Conservation (phyloP, 2,113 vertebrate genomes). For the Tretioscincus oriximinensis region DNA sequence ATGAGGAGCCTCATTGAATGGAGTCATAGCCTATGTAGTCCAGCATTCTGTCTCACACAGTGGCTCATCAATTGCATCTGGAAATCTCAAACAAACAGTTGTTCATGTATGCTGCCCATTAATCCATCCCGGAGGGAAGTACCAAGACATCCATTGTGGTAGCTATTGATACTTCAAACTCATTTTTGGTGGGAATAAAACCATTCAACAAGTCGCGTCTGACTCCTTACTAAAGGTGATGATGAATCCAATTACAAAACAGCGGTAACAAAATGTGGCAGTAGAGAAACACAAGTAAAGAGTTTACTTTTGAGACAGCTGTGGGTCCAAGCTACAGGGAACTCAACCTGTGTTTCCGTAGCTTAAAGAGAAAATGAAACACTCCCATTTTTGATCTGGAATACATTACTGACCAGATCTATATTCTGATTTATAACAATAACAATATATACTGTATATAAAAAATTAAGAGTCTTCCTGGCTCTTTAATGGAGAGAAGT, state of each 20-base stretch:
- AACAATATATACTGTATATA: slow-evolving; percentile 54
- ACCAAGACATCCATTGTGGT: too few relatives aligned
- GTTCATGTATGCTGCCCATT: too few relatives aligned
- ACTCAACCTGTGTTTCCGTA: slow-evolving; percentile 29
- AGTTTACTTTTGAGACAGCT: slow-evolving; percentile 18
- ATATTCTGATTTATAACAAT: slow-evolving; percentile 64
- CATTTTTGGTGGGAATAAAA: too few relatives aligned
- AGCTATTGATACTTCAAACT: too few relatives aligned
- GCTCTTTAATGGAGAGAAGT: slow-evolving; percentile 81
- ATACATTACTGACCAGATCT: slow-evolving; percentile 57
- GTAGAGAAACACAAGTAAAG: background rate
- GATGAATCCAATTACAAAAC: too few relatives aligned
- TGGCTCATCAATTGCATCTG: too few relatives aligned
- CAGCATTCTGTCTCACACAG: too few relatives aligned
- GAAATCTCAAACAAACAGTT: too few relatives aligned
- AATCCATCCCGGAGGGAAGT: too few relatives aligned
- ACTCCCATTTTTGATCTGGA: slow-evolving; percentile 42
- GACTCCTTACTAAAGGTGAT: background rate
- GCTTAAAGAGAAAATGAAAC: slow-evolving; percentile 32
- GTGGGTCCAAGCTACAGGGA: slow-evolving; percentile 15
- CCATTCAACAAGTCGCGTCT: background rate
- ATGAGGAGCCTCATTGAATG: too few relatives aligned
- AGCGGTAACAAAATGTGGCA: background rate
- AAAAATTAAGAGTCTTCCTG: slow-evolving; percentile 66
- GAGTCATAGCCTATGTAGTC: too few relatives aligned